These are phyloP conservation scores for Drosophila niveifrons DNA, from an alignment of 2,888 invertebrate genomes.

Conservation along the genomic window DNA sequence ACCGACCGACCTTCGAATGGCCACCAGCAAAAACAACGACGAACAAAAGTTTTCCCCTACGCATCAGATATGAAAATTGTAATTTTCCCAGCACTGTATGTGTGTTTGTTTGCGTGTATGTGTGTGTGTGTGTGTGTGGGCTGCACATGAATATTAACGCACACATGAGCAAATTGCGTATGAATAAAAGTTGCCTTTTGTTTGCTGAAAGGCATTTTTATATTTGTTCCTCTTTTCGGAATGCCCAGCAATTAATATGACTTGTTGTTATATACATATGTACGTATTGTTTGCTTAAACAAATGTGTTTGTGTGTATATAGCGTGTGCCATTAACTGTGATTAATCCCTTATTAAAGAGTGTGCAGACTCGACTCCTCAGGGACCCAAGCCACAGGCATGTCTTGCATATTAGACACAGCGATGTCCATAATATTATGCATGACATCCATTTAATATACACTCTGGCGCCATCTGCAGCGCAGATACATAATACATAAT, in stretches of 20 bases:
- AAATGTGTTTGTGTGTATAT: slow-evolving; percentile 1
- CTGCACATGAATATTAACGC: slow-evolving; percentile 60
- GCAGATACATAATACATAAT: background rate
- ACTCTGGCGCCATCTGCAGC: background rate
- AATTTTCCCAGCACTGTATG: slow-evolving; percentile 66
- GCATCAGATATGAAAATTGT: slow-evolving; percentile 69
- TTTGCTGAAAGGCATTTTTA: slow-evolving; percentile 35
- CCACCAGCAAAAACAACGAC: slow-evolving; percentile 41
- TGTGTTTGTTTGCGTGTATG: slow-evolving; percentile 12
- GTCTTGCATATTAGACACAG: slow-evolving; percentile 11
- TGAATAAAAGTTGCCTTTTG: slow-evolving; percentile 65
- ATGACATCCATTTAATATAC: background rate
- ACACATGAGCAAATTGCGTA: slow-evolving; percentile 40
- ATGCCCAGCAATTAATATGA: slow-evolving; percentile 52
- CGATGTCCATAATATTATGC: background rate
- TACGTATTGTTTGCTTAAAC: slow-evolving; percentile 12
- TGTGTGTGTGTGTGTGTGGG: slow-evolving; percentile 21
- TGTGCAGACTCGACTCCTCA: slow-evolving; percentile 15
- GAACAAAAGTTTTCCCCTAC: slow-evolving; percentile 35
- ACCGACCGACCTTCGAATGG: slow-evolving; percentile 36
- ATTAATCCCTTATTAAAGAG: slow-evolving; percentile 72
- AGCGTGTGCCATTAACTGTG: slow-evolving; percentile 66
- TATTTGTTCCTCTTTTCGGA: slow-evolving; percentile 17
- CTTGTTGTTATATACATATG: slow-evolving; percentile 23
- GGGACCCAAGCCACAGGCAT: slow-evolving; percentile 27